phyloP scores from a whole-genome alignment of 2,888 invertebrate species.

The Clanis bilineata region DNA sequence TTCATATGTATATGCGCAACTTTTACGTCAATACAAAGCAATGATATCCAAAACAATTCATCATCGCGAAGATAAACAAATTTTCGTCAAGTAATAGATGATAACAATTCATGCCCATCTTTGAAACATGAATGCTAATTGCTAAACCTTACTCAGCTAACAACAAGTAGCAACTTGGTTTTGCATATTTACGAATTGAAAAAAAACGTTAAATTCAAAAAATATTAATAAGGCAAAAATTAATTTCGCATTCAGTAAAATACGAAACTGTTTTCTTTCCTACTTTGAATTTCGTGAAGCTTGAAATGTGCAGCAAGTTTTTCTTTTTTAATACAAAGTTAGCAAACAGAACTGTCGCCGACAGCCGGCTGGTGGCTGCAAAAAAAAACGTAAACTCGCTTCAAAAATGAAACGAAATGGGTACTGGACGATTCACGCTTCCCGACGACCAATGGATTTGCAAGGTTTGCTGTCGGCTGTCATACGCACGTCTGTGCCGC shows the following conservation, averaged over 20 bases:
- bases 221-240: neutral
- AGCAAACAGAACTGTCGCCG: conserved; percentile 35
- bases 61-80: too few relatives aligned
- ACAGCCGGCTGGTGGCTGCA: conserved; percentile 25
- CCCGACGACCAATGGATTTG: neutral
- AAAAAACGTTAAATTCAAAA: neutral
- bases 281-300: neutral
- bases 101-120: too few relatives aligned
- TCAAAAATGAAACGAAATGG: conserved; percentile 30
- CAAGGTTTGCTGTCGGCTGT: conserved; percentile 4
- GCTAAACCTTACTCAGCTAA: too few relatives aligned
- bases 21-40: too few relatives aligned
- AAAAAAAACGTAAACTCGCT: conserved; percentile 31
- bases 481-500: conserved; percentile 1
- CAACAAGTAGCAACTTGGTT: too few relatives aligned
- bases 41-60: too few relatives aligned
- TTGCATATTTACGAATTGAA: neutral
- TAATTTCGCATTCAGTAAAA: conserved; percentile 7
- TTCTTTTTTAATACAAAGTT: conserved; percentile 24
- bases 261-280: neutral
- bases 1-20: too few relatives aligned
- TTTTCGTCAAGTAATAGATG: too few relatives aligned
- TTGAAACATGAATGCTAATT: too few relatives aligned
- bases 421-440: neutral
- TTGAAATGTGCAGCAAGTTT: conserved; percentile 5